Evolutionary conservation across 2,797 vertebrate genomes (phyloP).

Genomic region (Gadopsis marmoratus): DNA sequence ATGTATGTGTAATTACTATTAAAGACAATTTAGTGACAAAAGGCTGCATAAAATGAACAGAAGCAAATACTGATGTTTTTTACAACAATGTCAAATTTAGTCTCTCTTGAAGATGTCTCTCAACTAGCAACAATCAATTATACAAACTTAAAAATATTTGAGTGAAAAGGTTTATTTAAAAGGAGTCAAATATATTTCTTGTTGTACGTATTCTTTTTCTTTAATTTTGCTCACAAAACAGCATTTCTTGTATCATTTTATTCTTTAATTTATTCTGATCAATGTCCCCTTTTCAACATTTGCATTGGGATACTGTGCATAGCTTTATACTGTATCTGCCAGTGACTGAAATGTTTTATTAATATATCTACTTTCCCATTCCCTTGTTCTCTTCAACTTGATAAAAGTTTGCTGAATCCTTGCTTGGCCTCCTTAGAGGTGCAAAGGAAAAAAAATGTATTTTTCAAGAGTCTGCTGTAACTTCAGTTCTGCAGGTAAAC

Average conservation of each 20-base stretch:
- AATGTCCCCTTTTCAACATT: background rate
- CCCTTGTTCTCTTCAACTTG: background rate
- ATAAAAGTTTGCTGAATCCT: background rate
- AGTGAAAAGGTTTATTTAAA: background rate
- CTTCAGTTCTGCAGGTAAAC: background rate
- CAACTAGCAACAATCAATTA: too few relatives aligned
- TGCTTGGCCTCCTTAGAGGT: background rate
- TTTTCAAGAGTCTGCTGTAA: background rate
- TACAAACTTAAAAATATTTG: background rate
- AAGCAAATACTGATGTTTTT: background rate
- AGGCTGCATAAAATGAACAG: background rate
- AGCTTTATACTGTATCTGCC: too few relatives aligned
- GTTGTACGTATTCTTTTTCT: background rate
- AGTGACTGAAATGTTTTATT: background rate
- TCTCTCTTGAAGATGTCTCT: too few relatives aligned
- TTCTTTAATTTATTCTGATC: background rate
- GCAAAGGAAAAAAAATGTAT: background rate
- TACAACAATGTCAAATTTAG: background rate
- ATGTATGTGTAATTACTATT: background rate
- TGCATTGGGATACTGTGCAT: background rate
- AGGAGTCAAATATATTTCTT: background rate
- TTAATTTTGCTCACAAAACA: background rate
- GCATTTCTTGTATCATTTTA: background rate
- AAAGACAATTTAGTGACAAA: constrained; percentile 1
- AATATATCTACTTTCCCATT: background rate